phyloP scores from a whole-genome alignment of 2,113 vertebrate species.

The Centropus bengalensis region DNA sequence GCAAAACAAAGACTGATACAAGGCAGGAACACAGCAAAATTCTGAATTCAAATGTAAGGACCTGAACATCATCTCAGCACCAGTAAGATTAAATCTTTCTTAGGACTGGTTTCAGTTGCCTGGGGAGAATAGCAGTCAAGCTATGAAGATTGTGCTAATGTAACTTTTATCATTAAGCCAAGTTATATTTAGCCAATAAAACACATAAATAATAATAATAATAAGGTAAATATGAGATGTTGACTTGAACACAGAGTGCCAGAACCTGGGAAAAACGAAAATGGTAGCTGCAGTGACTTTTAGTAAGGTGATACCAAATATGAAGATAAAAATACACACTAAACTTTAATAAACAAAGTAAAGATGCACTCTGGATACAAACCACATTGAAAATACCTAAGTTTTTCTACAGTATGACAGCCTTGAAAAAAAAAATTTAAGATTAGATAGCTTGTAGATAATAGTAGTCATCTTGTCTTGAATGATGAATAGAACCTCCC shows the following conservation, averaged over 20 bases:
- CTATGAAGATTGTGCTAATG: not conserved
- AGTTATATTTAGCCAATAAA: not conserved
- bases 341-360: not conserved
- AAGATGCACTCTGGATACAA: not conserved
- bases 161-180: not conserved
- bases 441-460: not conserved
- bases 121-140: not conserved
- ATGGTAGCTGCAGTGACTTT: not conserved
- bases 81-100: not conserved
- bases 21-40: not conserved
- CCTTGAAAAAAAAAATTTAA: not conserved
- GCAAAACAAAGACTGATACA: not conserved
- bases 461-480: not conserved
- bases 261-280: not conserved
- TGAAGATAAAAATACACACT: not conserved
- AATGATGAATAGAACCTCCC: too few species aligned
- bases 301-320: not conserved
- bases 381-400: not conserved
- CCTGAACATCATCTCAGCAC: not conserved
- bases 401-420: not conserved
- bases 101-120: not conserved
- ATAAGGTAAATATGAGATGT: not conserved
- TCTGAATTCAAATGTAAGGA: not conserved
- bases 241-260: not conserved
- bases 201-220: not conserved